phyloP scores from a whole-genome alignment of 2,113 vertebrate species.

The Phrynosoma platyrhinos region DNA sequence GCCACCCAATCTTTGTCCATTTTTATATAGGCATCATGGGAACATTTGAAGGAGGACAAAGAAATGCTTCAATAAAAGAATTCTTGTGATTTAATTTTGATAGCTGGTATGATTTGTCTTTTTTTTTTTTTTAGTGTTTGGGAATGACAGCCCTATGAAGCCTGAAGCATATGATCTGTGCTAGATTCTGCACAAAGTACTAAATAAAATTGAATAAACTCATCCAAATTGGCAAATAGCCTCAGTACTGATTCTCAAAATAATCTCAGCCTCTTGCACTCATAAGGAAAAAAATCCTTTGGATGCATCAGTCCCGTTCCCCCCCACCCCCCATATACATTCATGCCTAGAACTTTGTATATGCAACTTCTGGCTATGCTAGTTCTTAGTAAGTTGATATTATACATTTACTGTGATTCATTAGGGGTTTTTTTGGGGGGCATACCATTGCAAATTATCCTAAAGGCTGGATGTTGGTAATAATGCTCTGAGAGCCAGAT shows the following conservation, averaged over 20 bases:
- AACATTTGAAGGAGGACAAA: slow-evolving; percentile 32
- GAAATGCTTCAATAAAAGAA: slow-evolving; percentile 25
- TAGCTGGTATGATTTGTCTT: slow-evolving; percentile 3
- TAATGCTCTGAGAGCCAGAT: too few relatives aligned
- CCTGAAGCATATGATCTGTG: slow-evolving; percentile 14
- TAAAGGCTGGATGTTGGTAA: neutral
- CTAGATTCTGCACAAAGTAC: slow-evolving; percentile 5
- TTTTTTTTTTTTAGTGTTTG: slow-evolving; percentile 5
- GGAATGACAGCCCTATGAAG: slow-evolving; percentile 18
- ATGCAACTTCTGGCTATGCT: neutral
- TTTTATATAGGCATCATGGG: slow-evolving; percentile 19
- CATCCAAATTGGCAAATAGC: neutral
- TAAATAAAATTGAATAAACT: slow-evolving; percentile 9
- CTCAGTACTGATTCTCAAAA: neutral
- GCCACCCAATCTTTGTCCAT: slow-evolving; percentile 20
- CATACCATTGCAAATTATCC: neutral
- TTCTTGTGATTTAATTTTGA: slow-evolving; percentile 26
- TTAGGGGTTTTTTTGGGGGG: too few relatives aligned
- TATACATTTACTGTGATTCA: too few relatives aligned
- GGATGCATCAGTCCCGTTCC: too few relatives aligned
- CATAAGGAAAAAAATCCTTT: too few relatives aligned
- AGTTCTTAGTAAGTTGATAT: neutral
- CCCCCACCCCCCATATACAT: too few relatives aligned
- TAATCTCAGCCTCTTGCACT: neutral
- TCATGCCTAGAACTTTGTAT: neutral